These are phyloP conservation scores for Thecocarcelia acutangulata DNA, from an alignment of 2,888 invertebrate species.

Conservation along the genomic window DNA sequence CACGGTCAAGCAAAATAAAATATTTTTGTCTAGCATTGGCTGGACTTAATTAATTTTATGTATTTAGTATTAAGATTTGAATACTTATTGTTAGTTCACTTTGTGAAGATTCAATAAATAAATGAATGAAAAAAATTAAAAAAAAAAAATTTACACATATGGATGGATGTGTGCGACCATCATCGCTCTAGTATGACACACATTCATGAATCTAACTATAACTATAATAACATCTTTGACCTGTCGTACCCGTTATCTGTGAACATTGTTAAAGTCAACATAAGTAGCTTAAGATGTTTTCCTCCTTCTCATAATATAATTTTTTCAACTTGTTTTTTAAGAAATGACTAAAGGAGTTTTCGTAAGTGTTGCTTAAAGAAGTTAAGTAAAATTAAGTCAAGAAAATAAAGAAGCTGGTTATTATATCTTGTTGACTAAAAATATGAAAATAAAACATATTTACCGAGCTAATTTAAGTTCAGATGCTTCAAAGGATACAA, in stretches of 20 bases:
- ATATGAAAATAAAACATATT: constrained; percentile 49
- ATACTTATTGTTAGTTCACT: no score
- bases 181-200: no score
- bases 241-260: neutral
- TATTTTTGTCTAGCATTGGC: no score
- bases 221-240: neutral
- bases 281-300: constrained; percentile 46
- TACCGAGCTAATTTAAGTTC: constrained; percentile 31
- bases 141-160: no score
- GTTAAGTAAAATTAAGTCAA: constrained; percentile 63
- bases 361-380: constrained; percentile 55
- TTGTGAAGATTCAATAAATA: no score
- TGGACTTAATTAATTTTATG: no score
- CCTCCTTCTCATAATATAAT: constrained; percentile 6
- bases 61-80: no score
- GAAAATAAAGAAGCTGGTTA: constrained; percentile 30
- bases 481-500: constrained; percentile 23
- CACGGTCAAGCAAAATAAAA: no score
- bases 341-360: constrained; percentile 48
- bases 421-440: neutral
- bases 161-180: no score
- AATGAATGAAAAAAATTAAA: no score
- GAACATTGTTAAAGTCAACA: constrained; percentile 50
- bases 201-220: no score
- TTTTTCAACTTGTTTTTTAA: constrained; percentile 9